phyloP scores from a whole-genome alignment of 2,797 vertebrate genomes.

The Ptychadena robeensis region DNA sequence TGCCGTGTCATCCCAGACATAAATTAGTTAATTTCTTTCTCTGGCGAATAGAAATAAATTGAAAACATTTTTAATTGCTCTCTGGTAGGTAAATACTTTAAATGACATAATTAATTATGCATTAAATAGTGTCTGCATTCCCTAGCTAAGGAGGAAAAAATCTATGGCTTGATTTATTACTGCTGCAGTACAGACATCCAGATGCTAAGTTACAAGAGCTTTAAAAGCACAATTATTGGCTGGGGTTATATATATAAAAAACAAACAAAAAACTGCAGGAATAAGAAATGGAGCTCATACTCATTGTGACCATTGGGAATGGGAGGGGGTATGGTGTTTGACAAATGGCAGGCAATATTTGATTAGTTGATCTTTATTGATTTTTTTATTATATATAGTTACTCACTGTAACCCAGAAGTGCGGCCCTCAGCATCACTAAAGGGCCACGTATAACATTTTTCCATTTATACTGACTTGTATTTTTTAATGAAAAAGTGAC shows the following conservation, averaged over 20 bases:
- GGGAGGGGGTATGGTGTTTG: not conserved
- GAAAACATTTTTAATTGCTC: slow-evolving; percentile 41
- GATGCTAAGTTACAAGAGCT: slow-evolving; percentile 7
- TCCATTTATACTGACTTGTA: too few relatives aligned
- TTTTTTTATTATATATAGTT: too few relatives aligned
- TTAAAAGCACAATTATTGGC: not conserved
- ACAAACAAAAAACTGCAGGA: not conserved
- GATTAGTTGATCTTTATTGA: not conserved
- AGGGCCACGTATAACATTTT: too few relatives aligned
- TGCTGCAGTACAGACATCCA: slow-evolving; percentile 10
- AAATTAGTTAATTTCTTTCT: slow-evolving; percentile 41
- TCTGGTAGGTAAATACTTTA: slow-evolving; percentile 51
- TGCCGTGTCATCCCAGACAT: not conserved
- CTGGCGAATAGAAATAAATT: slow-evolving; percentile 50
- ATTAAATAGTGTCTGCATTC: slow-evolving; percentile 44
- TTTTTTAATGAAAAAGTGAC: too few relatives aligned
- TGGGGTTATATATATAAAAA: not conserved
- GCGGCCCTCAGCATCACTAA: too few relatives aligned
- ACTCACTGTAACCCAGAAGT: too few relatives aligned
- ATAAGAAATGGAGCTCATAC: not conserved
- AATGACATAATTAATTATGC: slow-evolving; percentile 47
- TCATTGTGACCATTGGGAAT: not conserved
- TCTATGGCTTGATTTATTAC: slow-evolving; percentile 33
- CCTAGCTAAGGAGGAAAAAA: slow-evolving; percentile 27
- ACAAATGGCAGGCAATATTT: not conserved